phyloP scores from a whole-genome alignment of 2,113 vertebrate genomes.

The Marcusenius ussheri region DNA sequence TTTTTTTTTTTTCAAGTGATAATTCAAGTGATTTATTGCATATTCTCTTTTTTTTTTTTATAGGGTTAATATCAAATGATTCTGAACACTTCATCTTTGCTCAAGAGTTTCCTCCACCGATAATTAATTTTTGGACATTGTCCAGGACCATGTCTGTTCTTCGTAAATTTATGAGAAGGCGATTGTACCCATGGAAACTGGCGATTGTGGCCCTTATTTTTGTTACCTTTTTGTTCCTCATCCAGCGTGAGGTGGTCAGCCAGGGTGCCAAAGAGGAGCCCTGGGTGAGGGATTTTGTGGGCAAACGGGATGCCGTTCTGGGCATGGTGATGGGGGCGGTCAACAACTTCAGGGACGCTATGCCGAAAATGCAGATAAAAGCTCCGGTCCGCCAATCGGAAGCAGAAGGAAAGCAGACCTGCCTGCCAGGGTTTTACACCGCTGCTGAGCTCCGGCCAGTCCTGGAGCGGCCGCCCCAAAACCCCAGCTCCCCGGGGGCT shows the following conservation, averaged over 20 bases:
- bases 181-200: constrained; percentile 76
- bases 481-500: constrained; percentile 80
- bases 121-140: constrained; percentile 24
- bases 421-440: constrained; percentile 81
- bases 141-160: constrained; percentile 68
- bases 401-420: constrained; percentile 51
- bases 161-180: constrained; percentile 65
- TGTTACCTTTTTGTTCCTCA: constrained; percentile 82
- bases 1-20: neutral
- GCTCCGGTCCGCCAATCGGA: constrained; percentile 74
- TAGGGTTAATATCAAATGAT: constrained; percentile 27
- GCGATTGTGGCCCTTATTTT: constrained; percentile 74
- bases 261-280: constrained; percentile 73
- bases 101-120: constrained; percentile 31
- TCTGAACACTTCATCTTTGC: constrained; percentile 27
- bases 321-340: constrained; percentile 85
- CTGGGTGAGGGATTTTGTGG: constrained; percentile 66
- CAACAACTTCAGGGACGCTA: constrained; percentile 84
- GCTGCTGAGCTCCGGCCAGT: constrained; percentile 75
- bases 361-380: constrained; percentile 96
- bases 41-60: neutral
- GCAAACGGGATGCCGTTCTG: constrained; percentile 77
- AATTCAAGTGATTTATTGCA: neutral
- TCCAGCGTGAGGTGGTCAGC: constrained; percentile 89
- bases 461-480: constrained; percentile 76